Percentiles rank a stretch among this genome's conserved stretches.
These are phyloP conservation scores for Periplaneta americana DNA, from an alignment of 1,140 invertebrate genomes.

Conservation along the genomic window DNA sequence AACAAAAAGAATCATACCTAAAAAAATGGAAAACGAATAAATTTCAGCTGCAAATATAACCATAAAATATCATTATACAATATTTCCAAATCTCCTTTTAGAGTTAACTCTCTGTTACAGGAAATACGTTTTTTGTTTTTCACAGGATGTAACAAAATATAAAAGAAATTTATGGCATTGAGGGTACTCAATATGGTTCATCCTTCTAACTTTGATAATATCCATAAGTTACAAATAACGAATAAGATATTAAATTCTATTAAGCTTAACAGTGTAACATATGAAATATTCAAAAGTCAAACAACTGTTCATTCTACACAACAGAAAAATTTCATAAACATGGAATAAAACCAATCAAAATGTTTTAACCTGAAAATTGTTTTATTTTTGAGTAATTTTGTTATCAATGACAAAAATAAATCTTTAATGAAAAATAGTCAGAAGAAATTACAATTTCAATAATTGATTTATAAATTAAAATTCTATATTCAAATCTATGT, in stretches of 20 bases:
- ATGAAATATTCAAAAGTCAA: no score
- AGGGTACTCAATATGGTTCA: no score
- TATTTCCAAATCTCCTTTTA: no score
- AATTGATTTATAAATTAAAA: neutral
- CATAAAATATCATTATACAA: no score
- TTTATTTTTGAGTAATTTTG: neutral
- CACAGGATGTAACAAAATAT: neutral
- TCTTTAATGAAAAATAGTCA: neutral
- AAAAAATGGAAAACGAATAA: no score
- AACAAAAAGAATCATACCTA: no score
- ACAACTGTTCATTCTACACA: neutral
- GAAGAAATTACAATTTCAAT: neutral
- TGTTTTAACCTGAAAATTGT: neutral
- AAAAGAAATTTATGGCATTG: neutral
- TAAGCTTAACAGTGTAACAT: neutral
- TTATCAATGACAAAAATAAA: neutral
- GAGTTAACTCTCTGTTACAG: no score
- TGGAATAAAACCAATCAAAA: neutral
- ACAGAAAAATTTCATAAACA: neutral
- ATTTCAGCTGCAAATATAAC: no score
- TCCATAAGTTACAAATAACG: neutral
- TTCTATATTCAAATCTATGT: neutral
- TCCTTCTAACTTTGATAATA: neutral
- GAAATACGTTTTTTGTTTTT: no score
- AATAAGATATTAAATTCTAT: neutral